Evolutionary conservation across 1,140 invertebrate species (phyloP), one percentile per base, ranked within the genome.

Genomic region (Dendrolimus punctatus): DNA sequence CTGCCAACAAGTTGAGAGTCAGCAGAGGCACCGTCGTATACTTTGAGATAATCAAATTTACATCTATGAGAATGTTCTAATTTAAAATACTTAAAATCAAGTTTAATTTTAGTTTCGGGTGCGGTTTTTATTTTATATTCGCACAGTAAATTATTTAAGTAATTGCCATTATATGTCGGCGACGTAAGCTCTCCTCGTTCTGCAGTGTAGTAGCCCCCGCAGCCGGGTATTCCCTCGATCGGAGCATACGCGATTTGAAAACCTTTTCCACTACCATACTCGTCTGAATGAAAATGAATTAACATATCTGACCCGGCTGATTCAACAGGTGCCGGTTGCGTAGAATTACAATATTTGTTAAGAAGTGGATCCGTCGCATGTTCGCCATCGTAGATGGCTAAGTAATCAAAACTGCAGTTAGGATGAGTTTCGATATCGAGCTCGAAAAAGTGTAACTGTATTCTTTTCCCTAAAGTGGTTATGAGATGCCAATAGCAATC

Each of bases 211-310:
- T 91, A 72, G 1, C 95, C 95, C 7, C 96, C 96, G 85, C 97
- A 99, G 10, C 93, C 95, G 40, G 93, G 92, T 44, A 92, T 80
- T 6, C 91, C 93, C 83, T 93, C 90, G 40, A 92, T 81, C 39
- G 89, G 83, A 0, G 91, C 88, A 67, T 92, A 97, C 39, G 92
- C 89, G 45, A 97, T 90, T 77, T 95, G 93, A 69, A 97, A 97
- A 2, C 95, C 95, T 46, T 85, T 75, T 60, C 95, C 94, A 49
- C 82, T 85, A 42, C 80, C 79, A 0, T 84, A 85, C 5, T 73
- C 79, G 74, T 97, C 94, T 0, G 95, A 95, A 78, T 96, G 95
- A 73, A 98, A 96, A 73, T 93, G 88, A 23, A 97, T 68, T 8
- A 87, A 63, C 0, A 91, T 90, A 55, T 90, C 87, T 40, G 90